Evolutionary conservation across 2,888 invertebrate species (phyloP).

Genomic region (Melanostoma scalare): DNA sequence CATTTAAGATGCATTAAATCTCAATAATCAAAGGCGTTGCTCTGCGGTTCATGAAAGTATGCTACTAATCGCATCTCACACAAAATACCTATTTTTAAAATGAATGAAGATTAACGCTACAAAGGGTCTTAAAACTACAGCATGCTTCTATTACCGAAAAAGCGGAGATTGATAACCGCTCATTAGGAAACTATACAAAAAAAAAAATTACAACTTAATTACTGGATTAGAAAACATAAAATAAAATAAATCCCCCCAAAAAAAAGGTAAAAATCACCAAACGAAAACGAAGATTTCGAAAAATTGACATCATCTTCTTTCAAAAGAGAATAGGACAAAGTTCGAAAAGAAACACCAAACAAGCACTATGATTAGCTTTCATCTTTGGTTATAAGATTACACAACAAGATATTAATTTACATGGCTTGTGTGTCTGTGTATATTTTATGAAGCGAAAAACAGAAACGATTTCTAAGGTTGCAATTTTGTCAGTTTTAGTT

Average conservation of each 20-base stretch:
- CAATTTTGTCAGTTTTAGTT: constrained; percentile 7
- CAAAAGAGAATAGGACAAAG: background rate
- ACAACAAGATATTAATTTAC: constrained; percentile 60
- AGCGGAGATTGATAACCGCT: constrained; percentile 12
- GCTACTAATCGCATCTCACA: too few species aligned
- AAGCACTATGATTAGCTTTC: constrained; percentile 43
- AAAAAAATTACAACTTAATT: constrained; percentile 17
- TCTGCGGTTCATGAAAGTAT: too few species aligned
- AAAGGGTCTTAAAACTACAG: too few species aligned
- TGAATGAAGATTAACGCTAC: too few species aligned
- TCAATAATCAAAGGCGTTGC: too few species aligned
- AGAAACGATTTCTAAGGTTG: background rate
- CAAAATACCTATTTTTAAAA: too few species aligned
- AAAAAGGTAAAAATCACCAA: background rate
- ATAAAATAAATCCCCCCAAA: constrained; percentile 6
- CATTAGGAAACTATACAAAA: background rate
- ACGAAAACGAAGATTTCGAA: constrained; percentile 17
- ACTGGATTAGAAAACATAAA: constrained; percentile 17
- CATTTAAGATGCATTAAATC: too few species aligned
- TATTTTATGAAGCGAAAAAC: constrained; percentile 34
- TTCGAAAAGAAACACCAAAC: background rate
- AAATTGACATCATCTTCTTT: constrained; percentile 33
- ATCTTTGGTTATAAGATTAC: constrained; percentile 53
- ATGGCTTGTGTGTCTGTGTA: constrained; percentile 57
- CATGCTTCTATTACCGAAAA: too few species aligned